Evolutionary conservation across 2,113 vertebrate species (phyloP).

Genomic region (Fregetta grallaria): DNA sequence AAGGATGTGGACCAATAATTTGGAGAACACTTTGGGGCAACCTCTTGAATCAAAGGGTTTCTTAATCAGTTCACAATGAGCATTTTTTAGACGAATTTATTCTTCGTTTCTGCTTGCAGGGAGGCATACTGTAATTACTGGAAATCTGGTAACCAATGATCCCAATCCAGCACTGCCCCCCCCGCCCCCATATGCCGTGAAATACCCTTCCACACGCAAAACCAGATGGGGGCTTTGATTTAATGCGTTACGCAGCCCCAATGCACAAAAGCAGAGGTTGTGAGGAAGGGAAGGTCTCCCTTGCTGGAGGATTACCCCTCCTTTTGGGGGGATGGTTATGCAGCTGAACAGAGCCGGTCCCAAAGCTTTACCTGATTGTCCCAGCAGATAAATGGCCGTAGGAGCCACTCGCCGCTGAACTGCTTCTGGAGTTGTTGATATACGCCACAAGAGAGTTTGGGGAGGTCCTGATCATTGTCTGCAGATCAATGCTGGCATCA

Average conservation of each 20-base stretch:
- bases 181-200: not conserved
- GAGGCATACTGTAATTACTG: not conserved
- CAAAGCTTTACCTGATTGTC: slow-evolving; percentile 84
- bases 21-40: not conserved
- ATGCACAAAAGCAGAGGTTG: not conserved
- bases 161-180: not conserved
- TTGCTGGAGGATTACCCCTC: not conserved
- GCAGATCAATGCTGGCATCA: slow-evolving; percentile 97
- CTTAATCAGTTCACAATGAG: slow-evolving; percentile 13
- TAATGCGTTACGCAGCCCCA: not conserved
- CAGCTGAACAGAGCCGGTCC: rapidly evolving
- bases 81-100: not conserved
- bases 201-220: not conserved
- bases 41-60: slow-evolving; percentile 17
- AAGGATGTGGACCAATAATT: not conserved
- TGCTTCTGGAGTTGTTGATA: slow-evolving; percentile 98
- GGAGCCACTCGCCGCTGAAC: slow-evolving; percentile 94
- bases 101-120: not conserved
- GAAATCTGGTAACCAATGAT: not conserved
- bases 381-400: slow-evolving; percentile 96
- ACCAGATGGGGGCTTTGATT: not conserved
- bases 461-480: slow-evolving; percentile 98
- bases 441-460: slow-evolving; percentile 98
- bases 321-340: rapidly evolving
- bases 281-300: not conserved